A percentile compares a stretch with the other conserved stretches of the same genome.
Evolutionary conservation across 64 coral and sea anemone genomes (phyloP).

Genomic region (Catalaphyllia jardinei): DNA sequence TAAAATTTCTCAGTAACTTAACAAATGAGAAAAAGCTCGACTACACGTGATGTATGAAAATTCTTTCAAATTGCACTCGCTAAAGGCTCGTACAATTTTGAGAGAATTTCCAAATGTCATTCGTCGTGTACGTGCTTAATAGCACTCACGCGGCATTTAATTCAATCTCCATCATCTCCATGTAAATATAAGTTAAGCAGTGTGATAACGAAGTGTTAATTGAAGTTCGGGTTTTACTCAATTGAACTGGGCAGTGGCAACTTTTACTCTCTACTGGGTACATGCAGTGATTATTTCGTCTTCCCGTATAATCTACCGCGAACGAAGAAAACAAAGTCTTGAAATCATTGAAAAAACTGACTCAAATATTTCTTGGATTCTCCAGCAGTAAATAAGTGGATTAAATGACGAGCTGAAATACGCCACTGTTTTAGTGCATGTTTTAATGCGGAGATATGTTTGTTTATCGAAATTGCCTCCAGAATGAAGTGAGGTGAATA

Average conservation of each 20-base stretch:
- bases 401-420: not conserved
- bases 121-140: too few species aligned
- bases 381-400: conserved; percentile 1
- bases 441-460: not conserved
- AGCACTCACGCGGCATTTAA: too few species aligned
- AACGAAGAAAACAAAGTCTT: not conserved
- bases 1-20: too few species aligned
- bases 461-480: not conserved
- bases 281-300: not conserved
- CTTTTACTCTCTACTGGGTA: not conserved
- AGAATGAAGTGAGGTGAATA: not conserved
- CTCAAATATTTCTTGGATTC: not conserved
- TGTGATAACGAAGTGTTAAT: not conserved
- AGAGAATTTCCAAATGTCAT: too few species aligned
- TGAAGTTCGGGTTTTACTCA: not conserved
- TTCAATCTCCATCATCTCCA: not conserved
- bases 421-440: not conserved
- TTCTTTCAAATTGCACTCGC: too few species aligned
- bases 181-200: not conserved
- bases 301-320: not conserved
- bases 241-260: not conserved
- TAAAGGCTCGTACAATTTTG: too few species aligned
- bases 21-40: too few species aligned
- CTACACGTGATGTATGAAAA: too few species aligned
- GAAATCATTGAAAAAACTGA: not conserved